Conservation (phyloP, 2,888 invertebrate species). For the Dryocosmus kuriphilus region DNA sequence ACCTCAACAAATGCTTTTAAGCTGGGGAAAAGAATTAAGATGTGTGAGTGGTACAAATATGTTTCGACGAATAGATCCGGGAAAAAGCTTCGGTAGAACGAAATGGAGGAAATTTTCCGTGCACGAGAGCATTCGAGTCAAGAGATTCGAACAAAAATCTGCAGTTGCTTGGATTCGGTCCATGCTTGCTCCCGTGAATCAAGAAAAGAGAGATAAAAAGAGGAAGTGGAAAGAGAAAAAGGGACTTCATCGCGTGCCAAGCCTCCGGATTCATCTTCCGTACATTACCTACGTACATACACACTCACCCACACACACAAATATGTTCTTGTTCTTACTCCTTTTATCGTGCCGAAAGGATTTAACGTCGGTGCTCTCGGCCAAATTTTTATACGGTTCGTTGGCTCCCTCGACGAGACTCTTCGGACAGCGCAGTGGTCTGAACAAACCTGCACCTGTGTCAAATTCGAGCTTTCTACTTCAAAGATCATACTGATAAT, state of each 20-base stretch:
- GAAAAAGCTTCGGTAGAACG: conserved; percentile 37
- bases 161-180: conserved; percentile 68
- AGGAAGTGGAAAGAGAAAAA: not conserved
- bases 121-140: conserved; percentile 49
- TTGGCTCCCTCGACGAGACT: conserved; percentile 56
- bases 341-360: conserved; percentile 57
- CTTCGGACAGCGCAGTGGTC: not conserved
- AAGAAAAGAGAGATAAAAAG: conserved; percentile 6
- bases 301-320: conserved; percentile 37
- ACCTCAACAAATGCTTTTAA: conserved; percentile 3
- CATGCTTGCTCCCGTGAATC: conserved; percentile 56
- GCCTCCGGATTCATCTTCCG: conserved; percentile 60
- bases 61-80: not conserved
- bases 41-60: conserved; percentile 11
- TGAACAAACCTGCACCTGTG: conserved; percentile 7
- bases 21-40: conserved; percentile 13
- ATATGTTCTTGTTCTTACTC: conserved; percentile 51
- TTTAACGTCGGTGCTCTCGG: conserved; percentile 58
- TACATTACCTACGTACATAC: conserved; percentile 41
- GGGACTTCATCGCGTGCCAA: conserved; percentile 62
- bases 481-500: not conserved
- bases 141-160: conserved; percentile 66
- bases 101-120: conserved; percentile 53
- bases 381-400: conserved; percentile 69
- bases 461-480: conserved; percentile 1